A percentile compares a stretch with the other conserved stretches of the same genome.
Conservation (phyloP, 2,797 vertebrate species). For the Danio choprae region DNA sequence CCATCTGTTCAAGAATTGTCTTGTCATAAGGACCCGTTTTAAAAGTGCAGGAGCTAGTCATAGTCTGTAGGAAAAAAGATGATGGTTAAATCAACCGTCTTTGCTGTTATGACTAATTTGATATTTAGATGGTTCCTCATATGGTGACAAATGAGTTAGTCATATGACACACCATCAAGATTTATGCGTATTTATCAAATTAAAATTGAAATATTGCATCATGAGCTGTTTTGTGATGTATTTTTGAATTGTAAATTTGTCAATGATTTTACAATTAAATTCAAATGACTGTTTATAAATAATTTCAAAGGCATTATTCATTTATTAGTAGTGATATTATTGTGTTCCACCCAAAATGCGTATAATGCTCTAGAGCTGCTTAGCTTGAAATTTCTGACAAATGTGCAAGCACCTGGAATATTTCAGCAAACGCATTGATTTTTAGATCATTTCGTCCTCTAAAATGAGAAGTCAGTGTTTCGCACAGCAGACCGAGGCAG, state of each 20-base stretch:
- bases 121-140: slow-evolving; percentile 22
- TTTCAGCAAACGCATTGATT: slow-evolving; percentile 37
- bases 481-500: not conserved
- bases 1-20: not conserved
- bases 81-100: not conserved
- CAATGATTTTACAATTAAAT: not conserved
- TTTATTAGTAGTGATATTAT: not conserved
- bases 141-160: slow-evolving; percentile 27
- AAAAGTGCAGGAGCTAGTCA: not conserved
- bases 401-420: slow-evolving; percentile 59
- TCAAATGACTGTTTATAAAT: not conserved
- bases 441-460: not conserved
- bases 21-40: not conserved
- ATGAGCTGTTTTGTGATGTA: slow-evolving; percentile 1
- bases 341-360: not conserved
- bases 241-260: slow-evolving; percentile 14
- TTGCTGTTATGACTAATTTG: slow-evolving; percentile 33
- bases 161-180: not conserved
- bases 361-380: not conserved
- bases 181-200: slow-evolving; percentile 12
- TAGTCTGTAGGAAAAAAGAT: not conserved
- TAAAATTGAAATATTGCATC: slow-evolving; percentile 25
- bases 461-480: slow-evolving; percentile 33
- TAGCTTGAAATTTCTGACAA: slow-evolving; percentile 47
- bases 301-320: not conserved